These are phyloP conservation scores for Epizoanthus scotinus DNA, from an alignment of 92 coral and sea anemone species.

Conservation along the genomic window DNA sequence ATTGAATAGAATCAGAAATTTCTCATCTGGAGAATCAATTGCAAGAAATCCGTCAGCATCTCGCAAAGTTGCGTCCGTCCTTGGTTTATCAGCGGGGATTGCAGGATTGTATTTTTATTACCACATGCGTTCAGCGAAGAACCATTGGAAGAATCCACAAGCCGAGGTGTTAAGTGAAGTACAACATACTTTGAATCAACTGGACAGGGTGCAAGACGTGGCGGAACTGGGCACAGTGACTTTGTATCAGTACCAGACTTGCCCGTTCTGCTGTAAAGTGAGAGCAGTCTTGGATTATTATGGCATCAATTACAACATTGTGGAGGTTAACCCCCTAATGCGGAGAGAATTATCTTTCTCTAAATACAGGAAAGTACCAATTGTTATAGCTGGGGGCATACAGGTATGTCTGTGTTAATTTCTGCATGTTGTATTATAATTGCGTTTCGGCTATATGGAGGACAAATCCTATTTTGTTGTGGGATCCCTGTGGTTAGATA, in stretches of 20 bases:
- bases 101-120: slow-evolving; percentile 26
- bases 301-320: slow-evolving; percentile 80
- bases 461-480: too few species aligned
- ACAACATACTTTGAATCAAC: slow-evolving; percentile 34
- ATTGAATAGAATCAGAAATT: not conserved
- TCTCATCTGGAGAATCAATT: slow-evolving; percentile 6
- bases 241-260: slow-evolving; percentile 92
- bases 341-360: slow-evolving; percentile 88
- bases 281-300: slow-evolving; percentile 88
- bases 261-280: slow-evolving; percentile 96
- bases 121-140: slow-evolving; percentile 10
- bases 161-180: slow-evolving; percentile 22
- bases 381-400: slow-evolving; percentile 71
- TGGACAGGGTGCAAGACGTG: slow-evolving; percentile 18
- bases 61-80: slow-evolving; percentile 8
- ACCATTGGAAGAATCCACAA: slow-evolving; percentile 32
- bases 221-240: slow-evolving; percentile 54
- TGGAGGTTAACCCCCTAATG: slow-evolving; percentile 92
- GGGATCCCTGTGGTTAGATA: too few species aligned
- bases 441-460: not conserved
- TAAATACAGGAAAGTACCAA: slow-evolving; percentile 87
- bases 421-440: too few species aligned
- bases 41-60: not conserved
- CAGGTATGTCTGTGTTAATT: slow-evolving; percentile 63
- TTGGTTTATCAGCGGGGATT: slow-evolving; percentile 23